Base-by-base conservation (phyloP, 2,888 invertebrate genomes). In the Drosophila eohydei region DNA sequence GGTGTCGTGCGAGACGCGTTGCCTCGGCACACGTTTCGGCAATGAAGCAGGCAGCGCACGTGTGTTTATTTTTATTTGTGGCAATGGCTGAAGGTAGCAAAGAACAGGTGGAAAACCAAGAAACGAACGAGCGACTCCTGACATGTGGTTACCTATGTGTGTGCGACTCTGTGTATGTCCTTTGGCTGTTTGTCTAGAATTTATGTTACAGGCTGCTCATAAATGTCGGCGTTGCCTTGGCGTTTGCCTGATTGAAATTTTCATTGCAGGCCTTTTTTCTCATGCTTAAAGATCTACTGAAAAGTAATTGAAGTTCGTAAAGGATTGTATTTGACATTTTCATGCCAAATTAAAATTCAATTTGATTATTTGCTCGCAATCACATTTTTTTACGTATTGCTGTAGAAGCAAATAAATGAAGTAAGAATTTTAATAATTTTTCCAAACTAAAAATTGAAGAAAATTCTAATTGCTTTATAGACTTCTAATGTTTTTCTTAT, bases 21-120 rank as follows among this genome's bases (percentile, higher is more conserved):
- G 62, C 61, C 57, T 56, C 58, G 46, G 62, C 78, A 78, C 88
- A 88, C 88, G 89, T 88, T 88, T 88, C 71, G 78, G 83, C 85
- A 82, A 87, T 88, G 81, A 83, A 83, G 65, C 54, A 67, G 68
- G 65, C 74, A 63, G 64, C 61, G 68, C 69, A 86, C 82, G 82
- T 84, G 88, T 83, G 74, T 73, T 78, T 83, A 81, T 81, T 78
- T 77, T 88, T 88, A 81, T 88, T 81, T 86, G 83, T 74, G 80
- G 78, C 74, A 36, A 44, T 61, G 67, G 48, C 66, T 63, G 43
- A 63, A 71, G 75, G 75, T 55, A 61, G 48, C 64, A 38, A 36
- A 43, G 55, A 38, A 48, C 57, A 36, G 50, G 61, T 70, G 61
- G 41, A 46, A 60, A 30, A 43, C 44, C 32, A 9, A 28, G 26